Percentiles rank a stretch among this genome's conserved stretches.
Conservation (phyloP, 2,797 vertebrate species). For the Mycteria americana region DNA sequence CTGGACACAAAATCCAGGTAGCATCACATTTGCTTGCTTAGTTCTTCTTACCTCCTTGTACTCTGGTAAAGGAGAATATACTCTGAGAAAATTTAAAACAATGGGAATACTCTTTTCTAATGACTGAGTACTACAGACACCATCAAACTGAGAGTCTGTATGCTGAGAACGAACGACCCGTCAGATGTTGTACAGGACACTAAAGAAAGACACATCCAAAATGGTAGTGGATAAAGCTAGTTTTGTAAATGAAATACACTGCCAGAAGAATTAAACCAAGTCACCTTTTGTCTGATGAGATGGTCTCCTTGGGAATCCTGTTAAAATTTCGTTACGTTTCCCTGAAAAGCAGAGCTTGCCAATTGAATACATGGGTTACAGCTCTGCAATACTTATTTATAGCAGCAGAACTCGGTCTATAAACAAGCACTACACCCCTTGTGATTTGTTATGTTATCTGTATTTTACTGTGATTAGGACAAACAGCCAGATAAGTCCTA, state of each 20-base stretch:
- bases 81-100: neutral
- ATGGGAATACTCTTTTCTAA: neutral
- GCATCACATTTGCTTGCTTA: neutral
- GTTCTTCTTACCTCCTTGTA: neutral
- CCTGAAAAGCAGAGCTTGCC: neutral
- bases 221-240: neutral
- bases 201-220: neutral
- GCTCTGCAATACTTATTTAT: neutral
- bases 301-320: neutral
- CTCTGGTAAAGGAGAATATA: neutral
- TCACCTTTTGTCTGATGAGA: neutral
- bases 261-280: neutral
- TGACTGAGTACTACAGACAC: neutral
- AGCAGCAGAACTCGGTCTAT: neutral
- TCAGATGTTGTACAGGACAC: neutral
- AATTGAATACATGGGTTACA: neutral
- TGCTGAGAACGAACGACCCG: rapidly evolving
- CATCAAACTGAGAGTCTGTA: neutral
- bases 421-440: neutral
- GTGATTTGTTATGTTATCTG: constrained; percentile 11
- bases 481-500: constrained; percentile 50
- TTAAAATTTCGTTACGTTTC: neutral
- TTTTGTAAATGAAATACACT: neutral
- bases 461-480: constrained; percentile 59
- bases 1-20: neutral